Evolutionary conservation across 2,113 vertebrate species (phyloP), one percentile per base, ranked within the genome.

Genomic region (Hippolais icterina): DNA sequence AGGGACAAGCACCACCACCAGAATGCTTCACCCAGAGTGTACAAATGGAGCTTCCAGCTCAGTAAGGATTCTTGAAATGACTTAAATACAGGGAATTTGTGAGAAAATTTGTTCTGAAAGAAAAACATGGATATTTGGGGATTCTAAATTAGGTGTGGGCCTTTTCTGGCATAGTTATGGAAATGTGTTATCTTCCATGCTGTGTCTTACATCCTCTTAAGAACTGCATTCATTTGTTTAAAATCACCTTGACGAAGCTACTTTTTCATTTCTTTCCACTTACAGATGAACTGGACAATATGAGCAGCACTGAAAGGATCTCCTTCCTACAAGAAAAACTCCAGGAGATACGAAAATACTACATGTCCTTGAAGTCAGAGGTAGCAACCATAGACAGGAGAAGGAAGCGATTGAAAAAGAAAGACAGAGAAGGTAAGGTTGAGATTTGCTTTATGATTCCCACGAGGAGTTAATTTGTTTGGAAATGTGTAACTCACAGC

Each of bases 271-370:
- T 78, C 87, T 80, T 90, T 22, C 8, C 42, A 11, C 75, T 59
- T 94, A 71, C 82, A 97, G 99, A 98, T 95, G 99, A 99, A 96
- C 96, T 99, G 97, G 99, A 99, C 96, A 99, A 97, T 93, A 99
- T 99, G 99, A 98, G 97, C 56, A 99, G 99, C 97, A 94, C 98
- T 68, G 99, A 99, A 95, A 98, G 98, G 97, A 99, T 99, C 94
- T 98, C 99, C 94, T 99, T 99, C 97, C 98, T 99, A 15, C 99
- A 99, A 98, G 99, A 99, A 53, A 99, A 99, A 90, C 98, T 99
- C 28, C 99, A 99, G 96, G 99, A 99, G 98, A 99, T 99, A 96
- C 98, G 99, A 93, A 99, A 99, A 97, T 99, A 99, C 83, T 99
- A 99, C 97, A 99, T 99, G 99, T 99, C 98, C 68, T 96, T 99